A percentile compares a stretch with the other conserved stretches of the same genome.
These are phyloP conservation scores for Philypnodon macrostomus DNA, from an alignment of 2,797 vertebrate species.

Conservation along the genomic window DNA sequence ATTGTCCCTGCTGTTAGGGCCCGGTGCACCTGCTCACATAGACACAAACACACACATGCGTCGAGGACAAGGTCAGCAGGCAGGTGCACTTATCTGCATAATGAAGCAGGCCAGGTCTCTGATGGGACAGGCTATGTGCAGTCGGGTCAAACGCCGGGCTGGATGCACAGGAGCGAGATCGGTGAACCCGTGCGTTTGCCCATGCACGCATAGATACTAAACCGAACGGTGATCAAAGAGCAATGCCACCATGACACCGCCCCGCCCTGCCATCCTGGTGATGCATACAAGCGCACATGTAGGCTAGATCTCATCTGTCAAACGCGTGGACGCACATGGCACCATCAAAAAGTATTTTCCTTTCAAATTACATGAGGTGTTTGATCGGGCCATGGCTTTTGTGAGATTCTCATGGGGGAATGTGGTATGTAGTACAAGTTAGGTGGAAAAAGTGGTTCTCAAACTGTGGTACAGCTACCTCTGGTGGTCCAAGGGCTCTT, in stretches of 20 bases:
- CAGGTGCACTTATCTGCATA: conserved; percentile 94
- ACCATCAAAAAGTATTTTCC: conserved; percentile 23
- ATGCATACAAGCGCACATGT: conserved; percentile 47
- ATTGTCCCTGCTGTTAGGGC: conserved; percentile 21
- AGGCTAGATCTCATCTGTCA: conserved; percentile 58
- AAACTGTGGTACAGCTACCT: no score
- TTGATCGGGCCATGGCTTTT: conserved; percentile 50
- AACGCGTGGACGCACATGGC: conserved; percentile 43
- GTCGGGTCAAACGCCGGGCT: conserved; percentile 88
- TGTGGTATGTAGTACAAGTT: conserved; percentile 7
- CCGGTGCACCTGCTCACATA: conserved; percentile 57
- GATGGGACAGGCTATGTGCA: conserved; percentile 87
- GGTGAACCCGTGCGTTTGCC: conserved; percentile 82
- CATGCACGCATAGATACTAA: conserved; percentile 80
- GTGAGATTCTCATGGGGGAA: conserved; percentile 27
- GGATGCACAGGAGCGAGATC: conserved; percentile 83
- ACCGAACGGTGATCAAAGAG: conserved; percentile 61
- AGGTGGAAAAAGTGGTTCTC: neutral
- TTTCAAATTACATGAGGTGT: conserved; percentile 31
- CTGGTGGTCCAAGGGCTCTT: no score
- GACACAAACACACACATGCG: conserved; percentile 43
- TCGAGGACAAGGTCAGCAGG: conserved; percentile 78
- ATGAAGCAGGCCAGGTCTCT: conserved; percentile 91
- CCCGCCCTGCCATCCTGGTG: no score
- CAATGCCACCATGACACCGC: conserved; percentile 21